Conservation (phyloP, 2,113 vertebrate species). For the Engraulis encrasicolus region DNA sequence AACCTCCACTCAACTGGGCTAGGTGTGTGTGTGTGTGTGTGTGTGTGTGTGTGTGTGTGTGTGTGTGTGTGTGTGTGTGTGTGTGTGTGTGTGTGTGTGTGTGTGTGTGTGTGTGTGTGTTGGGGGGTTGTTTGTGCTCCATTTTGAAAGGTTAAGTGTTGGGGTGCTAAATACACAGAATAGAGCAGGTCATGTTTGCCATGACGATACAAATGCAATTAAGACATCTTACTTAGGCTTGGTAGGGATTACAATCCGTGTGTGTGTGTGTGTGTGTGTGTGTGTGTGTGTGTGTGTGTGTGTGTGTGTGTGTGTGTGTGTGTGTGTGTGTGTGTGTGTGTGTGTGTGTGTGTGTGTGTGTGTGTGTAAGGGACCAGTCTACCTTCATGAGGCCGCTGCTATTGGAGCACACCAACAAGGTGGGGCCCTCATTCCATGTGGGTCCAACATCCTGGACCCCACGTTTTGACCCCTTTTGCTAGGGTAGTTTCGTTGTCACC, state of each 20-base stretch:
- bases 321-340: no score
- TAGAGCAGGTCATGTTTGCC: not conserved
- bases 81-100: not conserved
- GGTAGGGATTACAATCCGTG: not conserved
- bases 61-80: no score
- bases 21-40: no score
- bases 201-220: not conserved
- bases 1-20: no score
- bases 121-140: not conserved
- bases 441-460: no score
- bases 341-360: no score
- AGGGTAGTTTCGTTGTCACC: no score
- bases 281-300: not conserved
- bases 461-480: no score
- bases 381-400: no score
- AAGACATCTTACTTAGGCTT: not conserved
- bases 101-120: not conserved
- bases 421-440: no score
- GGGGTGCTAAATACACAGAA: not conserved
- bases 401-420: no score
- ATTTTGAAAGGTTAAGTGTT: not conserved
- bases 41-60: not conserved
- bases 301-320: not conserved
- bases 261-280: not conserved
- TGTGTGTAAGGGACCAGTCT: no score